Conservation (phyloP, 2,888 invertebrate genomes). For the Pheosia gnoma region DNA sequence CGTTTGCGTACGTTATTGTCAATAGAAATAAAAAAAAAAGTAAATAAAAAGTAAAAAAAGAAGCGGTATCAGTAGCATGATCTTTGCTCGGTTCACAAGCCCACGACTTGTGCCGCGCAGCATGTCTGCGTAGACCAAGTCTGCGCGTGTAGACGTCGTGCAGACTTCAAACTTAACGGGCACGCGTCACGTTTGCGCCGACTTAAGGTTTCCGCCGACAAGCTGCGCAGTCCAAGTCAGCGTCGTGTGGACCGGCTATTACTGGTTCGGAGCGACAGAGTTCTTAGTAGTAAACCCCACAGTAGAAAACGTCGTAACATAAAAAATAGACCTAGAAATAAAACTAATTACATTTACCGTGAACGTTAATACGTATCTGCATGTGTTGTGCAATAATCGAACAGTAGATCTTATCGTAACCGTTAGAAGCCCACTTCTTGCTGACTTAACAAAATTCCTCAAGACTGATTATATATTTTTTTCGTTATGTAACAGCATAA, state of each 20-base stretch:
- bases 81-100: constrained; percentile 8
- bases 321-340: constrained; percentile 50
- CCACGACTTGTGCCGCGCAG: too few relatives aligned
- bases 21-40: constrained; percentile 15
- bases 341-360: constrained; percentile 41
- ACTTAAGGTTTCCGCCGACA: too few relatives aligned
- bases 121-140: too few relatives aligned
- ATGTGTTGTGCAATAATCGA: constrained; percentile 81
- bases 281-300: constrained; percentile 48
- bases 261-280: constrained; percentile 52
- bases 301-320: constrained; percentile 43
- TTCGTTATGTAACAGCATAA: too few relatives aligned
- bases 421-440: constrained; percentile 66
- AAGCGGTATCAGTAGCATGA: constrained; percentile 26
- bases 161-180: too few relatives aligned
- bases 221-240: too few relatives aligned
- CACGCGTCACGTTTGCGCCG: too few relatives aligned
- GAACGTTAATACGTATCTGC: constrained; percentile 77
- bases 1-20: neutral
- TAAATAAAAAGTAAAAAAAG: constrained; percentile 18
- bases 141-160: too few relatives aligned
- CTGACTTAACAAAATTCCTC: constrained; percentile 66
- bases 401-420: constrained; percentile 65
- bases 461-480: constrained; percentile 60
- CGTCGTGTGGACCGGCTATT: neutral